Percentiles rank a stretch among this genome's conserved stretches.
phyloP scores from a whole-genome alignment of 2,888 invertebrate species.

The Aphelenchoides bicaudatus region DNA sequence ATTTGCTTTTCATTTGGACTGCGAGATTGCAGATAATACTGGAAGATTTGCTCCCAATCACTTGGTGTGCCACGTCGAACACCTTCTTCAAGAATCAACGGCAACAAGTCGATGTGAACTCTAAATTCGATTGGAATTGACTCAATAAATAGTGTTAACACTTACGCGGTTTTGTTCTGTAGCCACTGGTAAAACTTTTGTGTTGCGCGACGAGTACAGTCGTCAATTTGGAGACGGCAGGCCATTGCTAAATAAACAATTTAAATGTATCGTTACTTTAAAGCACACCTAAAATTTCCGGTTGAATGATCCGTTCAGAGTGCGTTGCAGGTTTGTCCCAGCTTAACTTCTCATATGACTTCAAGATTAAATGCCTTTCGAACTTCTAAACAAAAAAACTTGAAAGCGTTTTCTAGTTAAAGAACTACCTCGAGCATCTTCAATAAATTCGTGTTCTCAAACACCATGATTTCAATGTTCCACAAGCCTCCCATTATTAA shows the following conservation, averaged over 20 bases:
- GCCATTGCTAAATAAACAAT: slow-evolving; percentile 25
- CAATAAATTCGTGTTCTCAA: slow-evolving; percentile 36
- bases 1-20: slow-evolving; percentile 39
- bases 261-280: background rate
- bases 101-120: slow-evolving; percentile 38
- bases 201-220: slow-evolving; percentile 41
- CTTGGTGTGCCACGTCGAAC: slow-evolving; percentile 36
- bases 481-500: slow-evolving; percentile 40
- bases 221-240: slow-evolving; percentile 39
- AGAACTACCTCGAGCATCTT: slow-evolving; percentile 33
- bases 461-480: slow-evolving; percentile 41
- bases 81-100: slow-evolving; percentile 43
- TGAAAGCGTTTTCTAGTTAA: background rate
- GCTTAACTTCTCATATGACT: slow-evolving; percentile 39
- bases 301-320: slow-evolving; percentile 29
- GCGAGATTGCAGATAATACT: slow-evolving; percentile 14
- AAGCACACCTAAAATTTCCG: slow-evolving; percentile 30
- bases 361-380: slow-evolving; percentile 40
- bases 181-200: slow-evolving; percentile 39
- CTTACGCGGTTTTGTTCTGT: slow-evolving; percentile 28
- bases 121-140: slow-evolving; percentile 16
- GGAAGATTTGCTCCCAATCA: slow-evolving; percentile 38
- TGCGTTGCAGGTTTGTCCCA: slow-evolving; percentile 37
- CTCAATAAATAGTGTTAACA: background rate
- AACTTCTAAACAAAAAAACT: slow-evolving; percentile 37